A percentile compares a stretch with the other conserved stretches of the same genome.
phyloP scores from a whole-genome alignment of 2,113 vertebrate species.

The Clupea harengus region DNA sequence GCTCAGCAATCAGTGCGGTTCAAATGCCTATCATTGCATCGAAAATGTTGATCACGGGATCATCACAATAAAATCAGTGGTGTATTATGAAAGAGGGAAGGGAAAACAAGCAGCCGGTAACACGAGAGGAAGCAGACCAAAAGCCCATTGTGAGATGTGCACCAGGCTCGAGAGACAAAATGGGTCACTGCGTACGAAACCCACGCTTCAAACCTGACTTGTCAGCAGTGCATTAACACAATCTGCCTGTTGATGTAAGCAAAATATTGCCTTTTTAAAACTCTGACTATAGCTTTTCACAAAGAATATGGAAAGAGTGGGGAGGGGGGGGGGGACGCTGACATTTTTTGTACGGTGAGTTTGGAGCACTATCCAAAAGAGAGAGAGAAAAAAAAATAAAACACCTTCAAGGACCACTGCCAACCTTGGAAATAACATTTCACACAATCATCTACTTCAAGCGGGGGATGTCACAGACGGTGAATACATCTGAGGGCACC shows the following conservation, averaged over 20 bases:
- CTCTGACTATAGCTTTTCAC: slow-evolving; percentile 31
- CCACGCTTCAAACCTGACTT: slow-evolving; percentile 46
- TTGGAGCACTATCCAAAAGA: slow-evolving; percentile 46
- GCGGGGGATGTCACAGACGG: slow-evolving; percentile 50
- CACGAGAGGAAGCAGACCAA: neutral
- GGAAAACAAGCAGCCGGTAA: neutral
- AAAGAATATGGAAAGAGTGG: slow-evolving; percentile 11
- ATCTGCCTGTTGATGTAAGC: slow-evolving; percentile 56
- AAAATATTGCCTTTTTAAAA: slow-evolving; percentile 54
- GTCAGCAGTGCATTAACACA: slow-evolving; percentile 54
- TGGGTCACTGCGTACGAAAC: neutral
- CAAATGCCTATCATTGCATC: neutral
- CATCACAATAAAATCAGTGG: neutral
- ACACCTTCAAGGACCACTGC: slow-evolving; percentile 44
- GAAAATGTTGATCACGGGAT: neutral
- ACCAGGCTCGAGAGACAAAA: neutral
- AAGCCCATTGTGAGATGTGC: neutral
- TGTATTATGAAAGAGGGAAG: neutral
- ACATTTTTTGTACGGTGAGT: slow-evolving; percentile 49
- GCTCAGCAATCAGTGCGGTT: neutral
- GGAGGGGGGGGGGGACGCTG: slow-evolving; percentile 38
- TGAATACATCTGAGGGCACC: slow-evolving; percentile 36
- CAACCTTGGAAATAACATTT: slow-evolving; percentile 54
- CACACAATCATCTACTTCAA: slow-evolving; percentile 53
- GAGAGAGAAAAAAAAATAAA: slow-evolving; percentile 24